Conservation (phyloP, 2,113 vertebrate species). For the Mustelus asterias region DNA sequence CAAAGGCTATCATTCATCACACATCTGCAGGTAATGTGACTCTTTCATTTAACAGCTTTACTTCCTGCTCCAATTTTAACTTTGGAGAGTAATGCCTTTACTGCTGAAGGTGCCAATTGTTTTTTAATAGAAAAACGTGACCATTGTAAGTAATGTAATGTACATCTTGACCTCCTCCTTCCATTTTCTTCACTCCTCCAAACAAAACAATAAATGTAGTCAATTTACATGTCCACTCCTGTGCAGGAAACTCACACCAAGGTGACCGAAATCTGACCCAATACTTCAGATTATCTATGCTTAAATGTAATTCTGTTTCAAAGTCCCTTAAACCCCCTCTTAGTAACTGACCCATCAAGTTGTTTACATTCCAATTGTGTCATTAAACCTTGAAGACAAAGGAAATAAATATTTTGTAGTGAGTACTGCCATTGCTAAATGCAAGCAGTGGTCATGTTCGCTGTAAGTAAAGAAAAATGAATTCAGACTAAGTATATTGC, state of each 20-base stretch:
- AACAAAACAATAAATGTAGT: neutral
- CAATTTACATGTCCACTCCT: neutral
- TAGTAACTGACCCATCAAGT: neutral
- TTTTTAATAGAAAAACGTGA: neutral
- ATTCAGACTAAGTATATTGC: neutral
- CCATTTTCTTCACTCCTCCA: neutral
- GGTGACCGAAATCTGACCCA: neutral
- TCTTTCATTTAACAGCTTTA: neutral
- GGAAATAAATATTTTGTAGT: neutral
- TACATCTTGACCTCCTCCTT: neutral
- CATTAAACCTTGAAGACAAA: neutral
- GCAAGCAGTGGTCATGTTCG: neutral
- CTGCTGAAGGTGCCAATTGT: neutral
- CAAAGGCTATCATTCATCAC: slow-evolving; percentile 39
- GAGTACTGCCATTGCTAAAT: neutral
- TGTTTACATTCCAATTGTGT: neutral
- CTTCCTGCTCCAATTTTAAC: neutral
- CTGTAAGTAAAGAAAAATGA: neutral
- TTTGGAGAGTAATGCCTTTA: neutral
- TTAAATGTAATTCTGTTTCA: neutral
- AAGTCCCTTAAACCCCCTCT: neutral
- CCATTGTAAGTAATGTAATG: neutral
- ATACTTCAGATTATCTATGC: neutral
- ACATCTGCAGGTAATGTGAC: slow-evolving; percentile 35
- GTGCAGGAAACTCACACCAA: neutral